Percentiles rank a stretch among this genome's conserved stretches.
phyloP scores from a whole-genome alignment of 2,797 vertebrate genomes.

The Liasis olivaceus region DNA sequence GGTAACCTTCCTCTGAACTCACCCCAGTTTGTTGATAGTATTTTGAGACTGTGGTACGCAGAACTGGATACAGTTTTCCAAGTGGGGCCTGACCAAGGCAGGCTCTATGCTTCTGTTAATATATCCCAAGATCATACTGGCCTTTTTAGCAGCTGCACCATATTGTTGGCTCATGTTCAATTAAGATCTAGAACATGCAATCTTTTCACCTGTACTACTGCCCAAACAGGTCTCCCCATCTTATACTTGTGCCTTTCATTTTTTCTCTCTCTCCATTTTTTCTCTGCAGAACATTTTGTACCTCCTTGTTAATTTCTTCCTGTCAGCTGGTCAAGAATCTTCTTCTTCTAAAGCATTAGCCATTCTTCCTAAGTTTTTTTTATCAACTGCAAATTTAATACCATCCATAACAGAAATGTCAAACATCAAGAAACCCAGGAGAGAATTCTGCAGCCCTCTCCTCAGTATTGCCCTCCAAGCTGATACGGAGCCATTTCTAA shows the following conservation, averaged over 20 bases:
- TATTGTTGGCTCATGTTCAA: too few relatives aligned
- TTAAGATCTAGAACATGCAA: too few relatives aligned
- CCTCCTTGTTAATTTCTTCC: background rate
- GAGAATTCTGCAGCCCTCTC: background rate
- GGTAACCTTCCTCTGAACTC: too few relatives aligned
- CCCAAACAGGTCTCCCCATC: background rate
- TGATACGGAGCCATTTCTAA: background rate
- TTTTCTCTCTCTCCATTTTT: background rate
- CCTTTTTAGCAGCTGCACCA: too few relatives aligned
- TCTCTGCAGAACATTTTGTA: background rate
- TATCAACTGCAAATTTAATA: background rate
- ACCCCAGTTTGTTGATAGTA: too few relatives aligned
- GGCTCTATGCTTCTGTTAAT: too few relatives aligned
- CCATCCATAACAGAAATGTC: background rate
- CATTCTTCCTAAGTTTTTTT: background rate
- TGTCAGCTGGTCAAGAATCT: background rate
- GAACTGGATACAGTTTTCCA: too few relatives aligned
- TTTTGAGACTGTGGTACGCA: too few relatives aligned
- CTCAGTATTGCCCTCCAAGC: background rate
- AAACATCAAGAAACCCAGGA: background rate
- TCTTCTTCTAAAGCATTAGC: background rate
- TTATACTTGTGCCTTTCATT: background rate
- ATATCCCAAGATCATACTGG: too few relatives aligned
- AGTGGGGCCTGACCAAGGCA: too few relatives aligned
- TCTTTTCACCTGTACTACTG: background rate